Evolutionary conservation across 2,113 vertebrate genomes (phyloP), one percentile per base, ranked within the genome.

Genomic region (Solea senegalensis): DNA sequence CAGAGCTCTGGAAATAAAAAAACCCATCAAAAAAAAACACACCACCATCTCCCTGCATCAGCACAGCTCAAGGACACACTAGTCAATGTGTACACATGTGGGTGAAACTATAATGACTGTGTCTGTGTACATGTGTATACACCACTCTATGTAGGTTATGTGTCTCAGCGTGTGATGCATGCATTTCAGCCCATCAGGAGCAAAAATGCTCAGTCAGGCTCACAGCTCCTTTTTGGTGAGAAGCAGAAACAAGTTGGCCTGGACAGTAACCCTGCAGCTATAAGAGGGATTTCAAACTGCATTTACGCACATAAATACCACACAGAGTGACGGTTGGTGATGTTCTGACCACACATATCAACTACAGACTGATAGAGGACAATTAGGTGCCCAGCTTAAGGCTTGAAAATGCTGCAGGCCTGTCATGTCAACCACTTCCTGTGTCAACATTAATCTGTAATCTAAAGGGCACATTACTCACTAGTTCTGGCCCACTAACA

Each of bases 1-100:
- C n/a, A 54, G 49, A 87, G 88, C 63, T 64, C 81, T 81, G 84
- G 89, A 90, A 86, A 83, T 78, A 76, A 83, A 82, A 2, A 76
- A 65, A 77, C 67, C 73, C 61, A 57, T 54, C 49, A 11, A 59
- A 56, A 76, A 61, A 70, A 65, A 55, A 76, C 28, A 13, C 56
- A 12, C 7, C 62, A 74, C 65, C 15, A 61, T 78, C 82, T 84
- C 9, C 55, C 65, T 76, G 82, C 72, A 78, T 89, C 79, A 81
- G 80, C 9, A 15, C 58, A 77, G 87, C 90, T 85, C 75, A 82
- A 82, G 87, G 85, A 76, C 82, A 82, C 16, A 15, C 78, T 72
- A 72, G 72, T 44, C 60, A 14, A 60, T 27, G 2, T 12, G 62
- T 49, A n/a, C 67, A 12, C 48, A 51, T 53, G 66, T 60, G 40